Evolutionary conservation across 2,113 vertebrate genomes (phyloP).

Genomic region (Amia ocellicauda): DNA sequence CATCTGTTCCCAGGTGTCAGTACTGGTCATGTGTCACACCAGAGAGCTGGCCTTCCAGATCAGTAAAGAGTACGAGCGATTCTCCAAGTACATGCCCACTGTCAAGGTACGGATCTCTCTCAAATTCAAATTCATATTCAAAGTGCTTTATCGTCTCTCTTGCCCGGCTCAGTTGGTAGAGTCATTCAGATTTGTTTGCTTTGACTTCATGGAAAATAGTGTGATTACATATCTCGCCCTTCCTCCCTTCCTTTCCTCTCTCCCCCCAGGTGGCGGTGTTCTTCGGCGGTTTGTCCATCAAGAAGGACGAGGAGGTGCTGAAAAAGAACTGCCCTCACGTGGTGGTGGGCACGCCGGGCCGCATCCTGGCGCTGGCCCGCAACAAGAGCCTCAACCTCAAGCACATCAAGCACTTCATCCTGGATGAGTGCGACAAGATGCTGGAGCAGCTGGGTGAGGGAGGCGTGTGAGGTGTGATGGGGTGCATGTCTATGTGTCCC

Average conservation of each 20-base stretch:
- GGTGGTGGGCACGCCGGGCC: conserved; percentile 76
- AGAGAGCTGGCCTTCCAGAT: conserved; percentile 79
- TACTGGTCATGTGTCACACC: conserved; percentile 81
- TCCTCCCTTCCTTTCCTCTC: not conserved
- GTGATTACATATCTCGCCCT: too few species aligned
- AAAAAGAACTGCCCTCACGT: conserved; percentile 79
- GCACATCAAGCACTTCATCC: conserved; percentile 81
- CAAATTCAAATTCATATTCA: too few species aligned
- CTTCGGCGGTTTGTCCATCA: conserved; percentile 77
- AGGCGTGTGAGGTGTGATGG: not conserved
- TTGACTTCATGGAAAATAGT: not conserved
- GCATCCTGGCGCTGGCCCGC: conserved; percentile 71
- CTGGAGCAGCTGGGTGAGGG: conserved; percentile 77
- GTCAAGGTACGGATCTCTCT: conserved; percentile 70
- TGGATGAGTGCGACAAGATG: conserved; percentile 84
- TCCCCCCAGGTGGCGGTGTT: conserved; percentile 72
- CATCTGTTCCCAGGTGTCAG: conserved; percentile 62
- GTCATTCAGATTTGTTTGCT: not conserved
- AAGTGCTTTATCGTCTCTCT: too few species aligned
- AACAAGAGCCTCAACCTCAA: conserved; percentile 79
- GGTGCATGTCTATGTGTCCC: not conserved
- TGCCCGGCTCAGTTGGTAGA: too few species aligned
- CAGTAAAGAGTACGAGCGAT: conserved; percentile 81
- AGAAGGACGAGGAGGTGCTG: conserved; percentile 77
- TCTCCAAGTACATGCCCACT: conserved; percentile 79